A percentile compares a stretch with the other conserved stretches of the same genome.
These are phyloP conservation scores for Sebastes fasciatus DNA, from an alignment of 2,113 vertebrate species.

Conservation along the genomic window DNA sequence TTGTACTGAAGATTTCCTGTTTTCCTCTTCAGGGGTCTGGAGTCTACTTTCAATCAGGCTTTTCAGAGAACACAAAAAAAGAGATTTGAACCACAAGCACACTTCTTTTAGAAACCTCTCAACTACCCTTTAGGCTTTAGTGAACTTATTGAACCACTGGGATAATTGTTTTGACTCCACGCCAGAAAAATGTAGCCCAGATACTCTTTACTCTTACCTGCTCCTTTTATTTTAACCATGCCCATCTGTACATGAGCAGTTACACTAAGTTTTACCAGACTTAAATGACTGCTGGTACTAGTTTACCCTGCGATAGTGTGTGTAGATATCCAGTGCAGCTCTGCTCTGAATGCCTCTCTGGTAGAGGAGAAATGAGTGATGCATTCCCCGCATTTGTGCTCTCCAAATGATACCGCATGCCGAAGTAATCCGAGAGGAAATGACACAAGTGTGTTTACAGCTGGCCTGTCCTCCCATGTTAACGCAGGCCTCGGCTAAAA, in stretches of 20 bases:
- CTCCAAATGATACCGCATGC: slow-evolving; percentile 67
- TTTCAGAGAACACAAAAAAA: slow-evolving; percentile 12
- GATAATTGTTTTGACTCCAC: slow-evolving; percentile 32
- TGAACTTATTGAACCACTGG: slow-evolving; percentile 25
- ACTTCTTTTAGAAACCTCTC: slow-evolving; percentile 7
- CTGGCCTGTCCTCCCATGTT: slow-evolving; percentile 60
- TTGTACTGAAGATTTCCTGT: slow-evolving; percentile 34
- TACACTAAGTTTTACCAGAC: not conserved
- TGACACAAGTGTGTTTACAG: slow-evolving; percentile 79
- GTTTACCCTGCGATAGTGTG: slow-evolving; percentile 2
- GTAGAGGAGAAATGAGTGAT: slow-evolving; percentile 39
- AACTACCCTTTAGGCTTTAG: not conserved
- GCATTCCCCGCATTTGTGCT: slow-evolving; percentile 70
- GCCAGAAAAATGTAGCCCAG: not conserved
- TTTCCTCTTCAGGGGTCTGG: slow-evolving; percentile 26
- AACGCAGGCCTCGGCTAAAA: slow-evolving; percentile 38
- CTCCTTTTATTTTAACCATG: slow-evolving; percentile 5
- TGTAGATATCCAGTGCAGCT: slow-evolving; percentile 17
- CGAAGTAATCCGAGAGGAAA: slow-evolving; percentile 78
- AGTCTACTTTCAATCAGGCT: slow-evolving; percentile 15
- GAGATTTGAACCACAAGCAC: slow-evolving; percentile 12
- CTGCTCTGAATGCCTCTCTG: slow-evolving; percentile 48
- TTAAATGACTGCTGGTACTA: slow-evolving; percentile 3
- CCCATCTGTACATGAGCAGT: slow-evolving; percentile 31
- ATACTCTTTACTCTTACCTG: not conserved